Conservation (phyloP, 2,113 vertebrate genomes). For the Tachysurus fulvidraco region DNA sequence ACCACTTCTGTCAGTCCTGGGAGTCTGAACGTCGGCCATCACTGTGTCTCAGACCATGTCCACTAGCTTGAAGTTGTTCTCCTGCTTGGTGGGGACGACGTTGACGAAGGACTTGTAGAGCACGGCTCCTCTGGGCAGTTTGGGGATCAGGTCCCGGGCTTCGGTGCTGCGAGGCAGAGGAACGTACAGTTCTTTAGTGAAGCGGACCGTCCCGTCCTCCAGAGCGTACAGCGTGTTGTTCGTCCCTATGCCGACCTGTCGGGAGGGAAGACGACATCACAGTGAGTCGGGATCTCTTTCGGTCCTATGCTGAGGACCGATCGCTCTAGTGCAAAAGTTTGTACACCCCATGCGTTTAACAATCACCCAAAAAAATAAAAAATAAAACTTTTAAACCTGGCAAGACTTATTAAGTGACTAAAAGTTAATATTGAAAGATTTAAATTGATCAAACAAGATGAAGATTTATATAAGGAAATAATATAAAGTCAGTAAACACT, state of each 20-base stretch:
- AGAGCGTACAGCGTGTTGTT: constrained; percentile 87
- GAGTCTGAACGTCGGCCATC: not conserved
- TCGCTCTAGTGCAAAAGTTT: constrained; percentile 3
- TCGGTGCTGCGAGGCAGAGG: constrained; percentile 76
- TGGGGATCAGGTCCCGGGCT: constrained; percentile 74
- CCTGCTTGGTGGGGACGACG: constrained; percentile 79
- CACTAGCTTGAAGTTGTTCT: constrained; percentile 85
- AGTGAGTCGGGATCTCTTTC: rapidly evolving
- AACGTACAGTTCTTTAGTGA: constrained; percentile 91
- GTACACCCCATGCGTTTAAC: not conserved
- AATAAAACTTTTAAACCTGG: no score
- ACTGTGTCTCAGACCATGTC: constrained; percentile 77
- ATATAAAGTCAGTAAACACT: not conserved
- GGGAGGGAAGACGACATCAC: not conserved
- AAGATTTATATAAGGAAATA: not conserved
- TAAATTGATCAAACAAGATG: no score
- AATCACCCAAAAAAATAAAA: no score
- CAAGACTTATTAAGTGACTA: not conserved
- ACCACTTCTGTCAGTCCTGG: not conserved
- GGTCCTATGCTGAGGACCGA: no score
- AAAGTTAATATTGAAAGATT: not conserved
- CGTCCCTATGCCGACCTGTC: constrained; percentile 87
- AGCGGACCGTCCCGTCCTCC: constrained; percentile 86
- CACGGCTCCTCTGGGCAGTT: constrained; percentile 81
- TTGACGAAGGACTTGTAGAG: constrained; percentile 96